These are phyloP conservation scores for Hymenopus coronatus DNA, from an alignment of 2,888 invertebrate genomes.

Conservation along the genomic window DNA sequence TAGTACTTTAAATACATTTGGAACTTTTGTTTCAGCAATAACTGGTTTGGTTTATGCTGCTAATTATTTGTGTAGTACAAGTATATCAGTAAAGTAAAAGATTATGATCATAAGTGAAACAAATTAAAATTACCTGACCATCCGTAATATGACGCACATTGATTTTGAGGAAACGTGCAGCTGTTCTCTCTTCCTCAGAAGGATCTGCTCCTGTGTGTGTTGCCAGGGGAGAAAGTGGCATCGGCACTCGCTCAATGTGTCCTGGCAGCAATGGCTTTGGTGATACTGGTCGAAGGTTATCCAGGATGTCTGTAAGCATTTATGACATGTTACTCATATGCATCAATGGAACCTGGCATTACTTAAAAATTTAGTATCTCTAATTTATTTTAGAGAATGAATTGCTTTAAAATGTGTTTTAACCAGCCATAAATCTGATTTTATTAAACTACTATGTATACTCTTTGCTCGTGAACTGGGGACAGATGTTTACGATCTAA, in stretches of 20 bases:
- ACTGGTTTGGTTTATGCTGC: too few species aligned
- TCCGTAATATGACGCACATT: constrained; percentile 91
- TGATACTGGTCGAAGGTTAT: constrained; percentile 78
- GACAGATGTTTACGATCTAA: too few species aligned
- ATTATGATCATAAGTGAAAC: too few species aligned
- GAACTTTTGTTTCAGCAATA: too few species aligned
- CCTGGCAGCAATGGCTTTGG: constrained; percentile 64
- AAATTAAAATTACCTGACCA: constrained; percentile 63
- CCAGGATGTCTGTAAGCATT: constrained; percentile 68
- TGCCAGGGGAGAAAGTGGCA: constrained; percentile 47
- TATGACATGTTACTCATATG: constrained; percentile 14
- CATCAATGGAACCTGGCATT: background rate
- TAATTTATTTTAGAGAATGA: background rate
- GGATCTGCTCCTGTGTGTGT: background rate
- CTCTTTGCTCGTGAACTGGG: too few species aligned
- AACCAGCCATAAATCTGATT: background rate
- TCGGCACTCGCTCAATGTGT: constrained; percentile 64
- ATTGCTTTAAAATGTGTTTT: background rate
- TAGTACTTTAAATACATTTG: too few species aligned
- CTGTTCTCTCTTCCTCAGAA: background rate
- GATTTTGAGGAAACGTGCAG: constrained; percentile 79
- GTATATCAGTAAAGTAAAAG: too few species aligned
- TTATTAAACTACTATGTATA: too few species aligned
- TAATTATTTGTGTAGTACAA: too few species aligned
- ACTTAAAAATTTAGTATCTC: background rate